Base-by-base conservation (phyloP, 2,888 invertebrate species). In the Tachina lurida region DNA sequence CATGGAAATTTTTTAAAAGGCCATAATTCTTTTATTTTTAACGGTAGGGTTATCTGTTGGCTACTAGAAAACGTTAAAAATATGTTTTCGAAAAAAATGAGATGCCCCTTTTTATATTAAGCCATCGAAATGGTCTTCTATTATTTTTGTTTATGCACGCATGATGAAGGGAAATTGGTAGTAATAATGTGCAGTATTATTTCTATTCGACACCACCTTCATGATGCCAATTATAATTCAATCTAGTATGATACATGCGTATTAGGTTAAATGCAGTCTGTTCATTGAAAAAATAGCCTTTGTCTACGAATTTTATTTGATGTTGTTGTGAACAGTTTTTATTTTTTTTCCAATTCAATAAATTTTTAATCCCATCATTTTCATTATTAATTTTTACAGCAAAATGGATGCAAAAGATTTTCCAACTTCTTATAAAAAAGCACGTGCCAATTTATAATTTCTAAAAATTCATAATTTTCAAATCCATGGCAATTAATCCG, bases 391-490 rank as follows among this genome's bases (percentile, higher is more conserved):
- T 49, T 52, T 76, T 49, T 41, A 74, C 7, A 31, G 31, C 7
- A 31, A 5, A 31, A 31, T 31, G 31, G 60, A 65, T 19, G 45
- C 10, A 58, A 45, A 39, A 70, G 10, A 52, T 52, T 65, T 67
- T 15, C 8, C 49, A 73, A n/a, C 10, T 31, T 39, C n/a, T n/a
- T 56, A 31, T 22, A 10, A 52, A 74, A 78, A 31, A 22, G 43
- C 82, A 76, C 85, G 85, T 86, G 82, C 60, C 82, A 62, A 78
- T 65, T 60, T 60, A 63, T 79, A 79, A 75, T 75, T 70, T 77
- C 15, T 41, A 31, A 56, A 15, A 39, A 62, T 12, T 10, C 60
- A 62, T 62, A 41, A 56, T 73, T 43, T 79, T 47, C 2, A 60
- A 47, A 81, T 74, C 17, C 52, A 39, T 10, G 73, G 74, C 67